Evolutionary conservation across 2,888 invertebrate species (phyloP), one percentile per base, ranked within the genome.

Genomic region (Alloplasta piceator): DNA sequence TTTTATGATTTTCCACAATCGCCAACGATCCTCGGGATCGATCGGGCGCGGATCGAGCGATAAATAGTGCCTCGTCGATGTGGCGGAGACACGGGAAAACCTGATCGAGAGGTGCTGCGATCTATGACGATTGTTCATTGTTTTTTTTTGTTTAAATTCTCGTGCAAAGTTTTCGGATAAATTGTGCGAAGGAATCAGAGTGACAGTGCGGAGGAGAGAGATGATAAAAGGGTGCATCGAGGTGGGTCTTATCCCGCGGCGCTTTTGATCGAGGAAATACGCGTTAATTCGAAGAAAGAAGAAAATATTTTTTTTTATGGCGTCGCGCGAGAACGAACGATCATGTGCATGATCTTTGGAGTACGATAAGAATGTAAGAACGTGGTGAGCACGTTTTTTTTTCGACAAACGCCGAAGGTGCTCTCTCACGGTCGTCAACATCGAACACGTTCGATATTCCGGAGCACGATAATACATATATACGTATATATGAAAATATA

Each of bases 341-440:
- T 46, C 55, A 73, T 73, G 50, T 5, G 63, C 63, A 55, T 73
- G 41, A 50, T 55, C 55, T 63, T 55, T 41, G 43, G 43, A 71
- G 5, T n/a, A 39, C 9, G 38, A 26, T 41, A 73, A 26, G 26
- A 26, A 26, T 26, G 26, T 55, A 55, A 41, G 55, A 43, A 55
- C 9, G 55, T 48, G 46, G 55, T 55, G 50, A 55, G 10, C 36
- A 55, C 73, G 63, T 43, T 63, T 14, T 64, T 36, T 43, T 71
- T 38, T 55, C 26, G 50, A 3, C 36, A 41, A 46, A 4, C 38
- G n/a, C n/a, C n/a, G 52, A 36, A 7, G 14, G 41, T 52, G 52
- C 16, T 7, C 61, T 52, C 12, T 48, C 12, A 10, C 70, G 12
- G 2, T 58, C 58, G 7, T 9, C 26, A 16, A 7, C 2, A 5